These are phyloP conservation scores for Rhea americana DNA, from an alignment of 2,113 vertebrate genomes.

Conservation along the genomic window DNA sequence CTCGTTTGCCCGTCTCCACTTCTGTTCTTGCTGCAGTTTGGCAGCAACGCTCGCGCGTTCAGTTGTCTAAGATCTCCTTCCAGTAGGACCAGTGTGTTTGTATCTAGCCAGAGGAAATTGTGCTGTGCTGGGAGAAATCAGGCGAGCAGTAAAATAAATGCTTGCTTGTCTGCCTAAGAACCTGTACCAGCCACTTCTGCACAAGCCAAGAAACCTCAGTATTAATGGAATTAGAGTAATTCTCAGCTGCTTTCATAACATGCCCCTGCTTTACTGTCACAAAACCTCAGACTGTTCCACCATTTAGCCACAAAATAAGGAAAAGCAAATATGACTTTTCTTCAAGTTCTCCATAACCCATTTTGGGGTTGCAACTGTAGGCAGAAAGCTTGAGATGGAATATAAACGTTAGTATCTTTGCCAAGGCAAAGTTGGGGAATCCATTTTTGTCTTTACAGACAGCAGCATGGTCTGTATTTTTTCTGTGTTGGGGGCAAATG, in stretches of 20 bases:
- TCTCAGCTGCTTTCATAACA: background rate
- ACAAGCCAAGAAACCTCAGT: slow-evolving; percentile 33
- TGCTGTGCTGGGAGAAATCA: background rate
- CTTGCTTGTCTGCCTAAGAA: background rate
- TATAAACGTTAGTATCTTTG: slow-evolving; percentile 56
- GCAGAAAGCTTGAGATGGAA: background rate
- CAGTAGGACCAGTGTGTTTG: background rate
- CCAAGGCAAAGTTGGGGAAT: slow-evolving; percentile 49
- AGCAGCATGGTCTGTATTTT: slow-evolving; percentile 23
- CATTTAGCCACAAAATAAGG: background rate
- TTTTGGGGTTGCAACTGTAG: background rate
- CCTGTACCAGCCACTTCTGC: background rate
- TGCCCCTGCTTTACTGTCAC: background rate
- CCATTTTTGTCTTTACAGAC: slow-evolving; percentile 48
- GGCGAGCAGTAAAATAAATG: slow-evolving; percentile 6
- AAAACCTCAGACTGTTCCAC: background rate
- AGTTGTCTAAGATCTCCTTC: background rate
- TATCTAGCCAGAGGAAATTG: background rate
- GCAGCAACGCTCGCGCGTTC: background rate
- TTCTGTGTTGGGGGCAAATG: slow-evolving; percentile 47
- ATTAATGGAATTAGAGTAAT: slow-evolving; percentile 6
- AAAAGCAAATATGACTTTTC: background rate
- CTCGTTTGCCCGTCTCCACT: background rate
- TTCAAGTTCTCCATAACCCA: background rate
- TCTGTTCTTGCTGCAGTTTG: background rate